Conservation (phyloP, 30 jellyfish, hydroid and myxozoan genomes). For the Aurelia sp. region DNA sequence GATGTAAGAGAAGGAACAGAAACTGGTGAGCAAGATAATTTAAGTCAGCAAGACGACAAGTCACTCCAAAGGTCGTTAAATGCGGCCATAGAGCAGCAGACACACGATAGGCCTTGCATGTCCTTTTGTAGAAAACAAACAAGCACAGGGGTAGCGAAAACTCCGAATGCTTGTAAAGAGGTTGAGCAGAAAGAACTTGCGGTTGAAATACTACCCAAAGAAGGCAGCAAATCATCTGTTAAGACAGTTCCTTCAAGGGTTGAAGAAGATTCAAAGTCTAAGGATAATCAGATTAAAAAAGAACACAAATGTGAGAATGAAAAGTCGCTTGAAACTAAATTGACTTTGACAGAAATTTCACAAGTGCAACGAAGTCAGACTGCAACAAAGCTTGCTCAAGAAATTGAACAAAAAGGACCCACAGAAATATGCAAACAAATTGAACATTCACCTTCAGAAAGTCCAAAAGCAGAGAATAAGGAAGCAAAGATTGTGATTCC, state of each 20-base stretch:
- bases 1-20: too few relatives aligned
- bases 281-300: background rate
- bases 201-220: background rate
- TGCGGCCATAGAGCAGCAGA: conserved; percentile 15
- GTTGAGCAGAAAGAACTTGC: background rate
- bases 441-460: too few relatives aligned
- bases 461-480: too few relatives aligned
- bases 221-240: too few relatives aligned
- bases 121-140: background rate
- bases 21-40: too few relatives aligned
- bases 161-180: background rate
- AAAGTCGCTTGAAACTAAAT: background rate
- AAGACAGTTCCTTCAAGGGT: too few relatives aligned
- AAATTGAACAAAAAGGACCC: too few relatives aligned
- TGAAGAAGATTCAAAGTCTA: background rate
- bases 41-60: too few relatives aligned
- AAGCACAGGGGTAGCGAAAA: background rate
- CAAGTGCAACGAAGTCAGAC: too few relatives aligned
- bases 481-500: background rate
- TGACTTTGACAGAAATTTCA: too few relatives aligned
- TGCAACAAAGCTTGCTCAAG: too few relatives aligned
- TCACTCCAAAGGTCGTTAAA: background rate
- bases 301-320: background rate
- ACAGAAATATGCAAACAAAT: too few relatives aligned
- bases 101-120: conserved; percentile 33